Evolutionary conservation across 1,140 invertebrate genomes (phyloP).

Genomic region (Plectrocnemia conspersa): DNA sequence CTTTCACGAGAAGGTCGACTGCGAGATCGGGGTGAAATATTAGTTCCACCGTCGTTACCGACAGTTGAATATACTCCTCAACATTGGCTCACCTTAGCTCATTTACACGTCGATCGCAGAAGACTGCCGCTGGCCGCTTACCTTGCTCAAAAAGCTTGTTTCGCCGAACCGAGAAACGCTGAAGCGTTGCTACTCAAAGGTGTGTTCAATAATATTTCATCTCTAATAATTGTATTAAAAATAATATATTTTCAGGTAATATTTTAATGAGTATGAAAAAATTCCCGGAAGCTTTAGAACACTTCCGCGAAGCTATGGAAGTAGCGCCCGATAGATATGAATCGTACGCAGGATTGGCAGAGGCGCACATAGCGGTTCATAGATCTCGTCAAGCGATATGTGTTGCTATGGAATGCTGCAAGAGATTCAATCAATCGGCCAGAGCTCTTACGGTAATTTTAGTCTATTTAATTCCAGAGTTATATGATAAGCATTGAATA

Average conservation of each 20-base stretch:
- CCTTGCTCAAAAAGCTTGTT: slow-evolving; percentile 45
- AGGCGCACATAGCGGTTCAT: slow-evolving; percentile 64
- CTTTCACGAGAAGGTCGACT: slow-evolving; percentile 25
- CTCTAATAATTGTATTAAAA: neutral
- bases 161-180: slow-evolving; percentile 48
- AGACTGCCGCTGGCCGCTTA: slow-evolving; percentile 38
- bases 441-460: slow-evolving; percentile 61
- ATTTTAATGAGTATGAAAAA: slow-evolving; percentile 69
- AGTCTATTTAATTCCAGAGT: neutral
- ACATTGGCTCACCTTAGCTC: slow-evolving; percentile 30
- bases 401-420: slow-evolving; percentile 64
- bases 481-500: slow-evolving; percentile 1
- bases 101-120: slow-evolving; percentile 23
- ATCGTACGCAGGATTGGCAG: slow-evolving; percentile 66
- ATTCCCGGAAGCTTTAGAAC: slow-evolving; percentile 62
- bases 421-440: slow-evolving; percentile 64
- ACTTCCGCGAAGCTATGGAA: slow-evolving; percentile 69
- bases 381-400: slow-evolving; percentile 64
- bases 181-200: slow-evolving; percentile 70
- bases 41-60: slow-evolving; percentile 22
- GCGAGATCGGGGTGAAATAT: slow-evolving; percentile 13
- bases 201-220: slow-evolving; percentile 1
- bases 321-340: slow-evolving; percentile 57
- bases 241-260: slow-evolving; percentile 41
- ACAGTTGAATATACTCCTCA: slow-evolving; percentile 23